Percentiles rank a stretch among this genome's conserved stretches.
phyloP scores from a whole-genome alignment of 2,797 vertebrate genomes.

The Sebastes flavidus region DNA sequence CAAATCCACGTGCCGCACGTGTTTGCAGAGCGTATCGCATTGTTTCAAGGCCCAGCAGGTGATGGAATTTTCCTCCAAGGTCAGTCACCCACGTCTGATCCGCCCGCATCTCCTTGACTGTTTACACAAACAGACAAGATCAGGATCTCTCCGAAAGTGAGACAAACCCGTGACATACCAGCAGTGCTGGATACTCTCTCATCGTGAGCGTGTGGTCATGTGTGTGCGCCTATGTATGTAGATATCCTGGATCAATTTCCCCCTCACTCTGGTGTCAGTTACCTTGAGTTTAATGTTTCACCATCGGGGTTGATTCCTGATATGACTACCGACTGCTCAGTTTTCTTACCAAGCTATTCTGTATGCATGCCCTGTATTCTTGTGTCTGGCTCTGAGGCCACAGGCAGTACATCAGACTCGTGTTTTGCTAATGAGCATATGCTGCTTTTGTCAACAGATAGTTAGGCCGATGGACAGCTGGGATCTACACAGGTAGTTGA shows the following conservation, averaged over 20 bases:
- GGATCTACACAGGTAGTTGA: conserved; percentile 4
- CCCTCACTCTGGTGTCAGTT: conserved; percentile 57
- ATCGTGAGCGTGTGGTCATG: conserved; percentile 4
- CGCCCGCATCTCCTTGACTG: conserved; percentile 28
- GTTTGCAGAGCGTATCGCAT: not conserved
- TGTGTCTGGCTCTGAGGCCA: conserved; percentile 8
- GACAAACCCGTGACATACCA: conserved; percentile 37
- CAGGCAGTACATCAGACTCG: conserved; percentile 11
- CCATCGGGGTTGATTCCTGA: conserved; percentile 58
- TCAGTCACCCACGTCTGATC: not conserved
- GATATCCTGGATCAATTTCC: conserved; percentile 66
- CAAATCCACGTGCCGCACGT: not conserved
- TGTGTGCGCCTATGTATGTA: conserved; percentile 32
- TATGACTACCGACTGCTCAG: conserved; percentile 37
- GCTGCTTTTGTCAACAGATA: conserved; percentile 46
- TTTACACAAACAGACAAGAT: conserved; percentile 53
- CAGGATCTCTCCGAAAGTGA: conserved; percentile 19
- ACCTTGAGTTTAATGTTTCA: conserved; percentile 68
- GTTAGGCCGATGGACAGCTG: conserved; percentile 1
- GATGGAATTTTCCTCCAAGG: conserved; percentile 43
- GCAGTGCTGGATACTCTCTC: conserved; percentile 28
- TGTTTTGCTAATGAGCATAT: conserved; percentile 51
- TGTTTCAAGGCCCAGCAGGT: not conserved
- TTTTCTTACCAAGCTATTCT: conserved; percentile 29
- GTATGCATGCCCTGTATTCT: not conserved